These are phyloP conservation scores for Drosophila carrolli DNA, from an alignment of 1,140 invertebrate species.

Conservation along the genomic window DNA sequence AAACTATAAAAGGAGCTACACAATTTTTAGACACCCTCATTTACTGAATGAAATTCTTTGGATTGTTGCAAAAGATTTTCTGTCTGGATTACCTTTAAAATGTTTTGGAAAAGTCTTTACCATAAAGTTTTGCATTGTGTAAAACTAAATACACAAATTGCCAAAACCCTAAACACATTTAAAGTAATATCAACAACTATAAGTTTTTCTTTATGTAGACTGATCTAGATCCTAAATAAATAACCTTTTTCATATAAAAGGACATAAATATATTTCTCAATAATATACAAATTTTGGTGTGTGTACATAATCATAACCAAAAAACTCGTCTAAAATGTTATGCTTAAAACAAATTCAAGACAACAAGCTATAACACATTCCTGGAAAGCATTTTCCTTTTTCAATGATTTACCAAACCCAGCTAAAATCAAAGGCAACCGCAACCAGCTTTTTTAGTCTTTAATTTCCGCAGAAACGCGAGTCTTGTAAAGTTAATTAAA, in stretches of 20 bases:
- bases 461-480: slow-evolving; percentile 22
- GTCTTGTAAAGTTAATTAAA: slow-evolving; percentile 44
- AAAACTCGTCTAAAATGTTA: not conserved
- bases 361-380: not conserved
- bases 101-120: not conserved
- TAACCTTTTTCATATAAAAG: too few species aligned
- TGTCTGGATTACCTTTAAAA: not conserved
- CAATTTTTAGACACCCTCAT: slow-evolving; percentile 1
- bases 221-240: too few species aligned
- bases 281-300: not conserved
- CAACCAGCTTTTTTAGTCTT: slow-evolving; percentile 29
- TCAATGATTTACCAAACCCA: not conserved
- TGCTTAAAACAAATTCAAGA: not conserved
- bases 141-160: too few species aligned
- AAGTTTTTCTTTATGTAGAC: too few species aligned
- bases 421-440: slow-evolving; percentile 33
- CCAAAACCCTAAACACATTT: too few species aligned
- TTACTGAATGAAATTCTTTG: not conserved
- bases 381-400: not conserved
- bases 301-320: not conserved
- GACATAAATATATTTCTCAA: too few species aligned
- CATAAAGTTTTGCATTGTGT: too few species aligned
- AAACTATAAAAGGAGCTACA: slow-evolving; percentile 14
- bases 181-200: too few species aligned
- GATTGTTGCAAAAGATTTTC: slow-evolving; percentile 1